phyloP scores from a whole-genome alignment of 2,888 invertebrate genomes.

The Agrotis segetum region DNA sequence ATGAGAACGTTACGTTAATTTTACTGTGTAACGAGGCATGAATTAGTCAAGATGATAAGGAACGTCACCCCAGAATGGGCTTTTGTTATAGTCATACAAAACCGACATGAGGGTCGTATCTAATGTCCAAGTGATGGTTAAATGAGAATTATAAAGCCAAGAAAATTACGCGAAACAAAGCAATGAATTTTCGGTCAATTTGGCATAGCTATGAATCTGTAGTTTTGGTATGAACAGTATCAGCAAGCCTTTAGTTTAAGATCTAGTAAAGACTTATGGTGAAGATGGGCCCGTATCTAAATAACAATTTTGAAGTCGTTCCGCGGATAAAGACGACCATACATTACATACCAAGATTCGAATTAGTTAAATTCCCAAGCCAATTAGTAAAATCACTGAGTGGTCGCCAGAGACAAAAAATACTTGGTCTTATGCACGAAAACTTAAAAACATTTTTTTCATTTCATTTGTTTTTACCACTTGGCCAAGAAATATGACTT shows the following conservation, averaged over 20 bases:
- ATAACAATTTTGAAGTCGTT: not conserved
- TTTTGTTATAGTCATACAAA: conserved; percentile 69
- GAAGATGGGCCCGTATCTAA: not conserved
- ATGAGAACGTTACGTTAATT: conserved; percentile 55
- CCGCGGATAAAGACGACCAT: not conserved
- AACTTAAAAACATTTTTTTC: not conserved
- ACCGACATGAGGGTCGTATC: conserved; percentile 71
- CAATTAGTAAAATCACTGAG: not conserved
- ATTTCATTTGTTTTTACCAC: not conserved
- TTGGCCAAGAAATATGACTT: not conserved
- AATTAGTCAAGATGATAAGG: conserved; percentile 67
- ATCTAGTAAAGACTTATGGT: not conserved
- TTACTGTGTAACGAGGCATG: conserved; percentile 74
- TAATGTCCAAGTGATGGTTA: conserved; percentile 38
- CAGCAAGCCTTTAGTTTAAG: not conserved
- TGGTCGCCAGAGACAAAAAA: not conserved
- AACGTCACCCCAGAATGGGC: conserved; percentile 63
- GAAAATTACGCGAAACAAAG: not conserved
- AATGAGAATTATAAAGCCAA: conserved; percentile 10
- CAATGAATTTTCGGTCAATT: not conserved
- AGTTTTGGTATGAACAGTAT: not conserved
- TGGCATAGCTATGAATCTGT: too few relatives aligned
- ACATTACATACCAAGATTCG: not conserved
- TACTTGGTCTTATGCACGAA: not conserved
- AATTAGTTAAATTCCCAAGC: not conserved